Evolutionary conservation across 2,113 vertebrate species (phyloP), one percentile per base, ranked within the genome.

Genomic region (Pteropus alecto): DNA sequence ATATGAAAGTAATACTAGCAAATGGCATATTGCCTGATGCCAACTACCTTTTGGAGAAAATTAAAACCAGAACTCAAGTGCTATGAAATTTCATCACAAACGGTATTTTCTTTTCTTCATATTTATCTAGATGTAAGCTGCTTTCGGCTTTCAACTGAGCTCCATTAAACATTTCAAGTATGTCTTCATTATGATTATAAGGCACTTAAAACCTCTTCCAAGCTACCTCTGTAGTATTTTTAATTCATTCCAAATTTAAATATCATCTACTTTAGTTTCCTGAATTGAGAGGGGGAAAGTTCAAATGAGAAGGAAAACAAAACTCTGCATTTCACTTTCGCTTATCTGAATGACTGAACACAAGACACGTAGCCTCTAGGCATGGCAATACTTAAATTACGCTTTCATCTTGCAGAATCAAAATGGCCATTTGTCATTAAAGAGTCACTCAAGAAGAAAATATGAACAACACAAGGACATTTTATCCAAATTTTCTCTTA

Each of bases 381-480:
- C 71, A 77, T 11, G 22, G 18, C 0, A 18, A 82, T 21, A 71
- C 35, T n/a, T 60, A 88, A 87, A 87, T 73, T 90, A 82, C 54
- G 33, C 60, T 90, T 94, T 93, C 65, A 48, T 71, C 38, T 30
- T 73, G 11, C 21, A 67, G 26, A 87, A 90, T 79, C 58, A 51
- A 10, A 78, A 48, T 38, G 48, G n/a, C n/a, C 86, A n/a, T 95
- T 97, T 97, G 56, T 94, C 87, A 94, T 86, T 9, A 95, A 90
- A 86, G 6, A 87, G 33, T 70, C 35, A 89, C 14, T 86, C 83
- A 51, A 28, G 76, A 81, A 28, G 76, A 96, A 94, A 56, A 28
- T 60, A 5, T 0, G 10, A 76, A 70, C 21, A 93, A 4, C 2
- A 70, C 35, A 30, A 94, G 26, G 24, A 38, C 12, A 78, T 70